Evolutionary conservation across 2,888 invertebrate species (phyloP).

Genomic region (Cylloceria caligata): DNA sequence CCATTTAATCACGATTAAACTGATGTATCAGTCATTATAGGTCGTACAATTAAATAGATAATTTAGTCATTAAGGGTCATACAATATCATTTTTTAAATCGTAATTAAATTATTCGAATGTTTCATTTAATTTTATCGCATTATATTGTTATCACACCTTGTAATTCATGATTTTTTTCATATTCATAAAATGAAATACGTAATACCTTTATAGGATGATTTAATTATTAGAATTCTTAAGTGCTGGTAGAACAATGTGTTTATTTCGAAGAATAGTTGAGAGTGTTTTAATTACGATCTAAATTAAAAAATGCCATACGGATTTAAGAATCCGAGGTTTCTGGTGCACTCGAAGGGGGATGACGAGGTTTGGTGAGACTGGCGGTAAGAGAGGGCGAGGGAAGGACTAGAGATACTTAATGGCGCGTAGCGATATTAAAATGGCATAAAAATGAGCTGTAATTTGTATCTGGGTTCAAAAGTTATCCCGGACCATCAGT

Average conservation of each 20-base stretch:
- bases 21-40: too few relatives aligned
- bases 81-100: too few relatives aligned
- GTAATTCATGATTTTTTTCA: too few relatives aligned
- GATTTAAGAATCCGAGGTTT: constrained; percentile 55
- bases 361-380: constrained; percentile 34
- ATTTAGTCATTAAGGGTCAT: too few relatives aligned
- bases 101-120: too few relatives aligned
- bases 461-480: constrained; percentile 84
- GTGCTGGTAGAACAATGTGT: not conserved
- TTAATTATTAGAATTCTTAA: too few relatives aligned
- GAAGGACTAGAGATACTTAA: constrained; percentile 81
- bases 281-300: constrained; percentile 31
- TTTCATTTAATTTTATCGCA: too few relatives aligned
- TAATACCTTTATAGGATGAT: too few relatives aligned
- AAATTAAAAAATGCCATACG: constrained; percentile 41
- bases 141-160: too few relatives aligned
- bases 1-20: too few relatives aligned
- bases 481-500: constrained; percentile 76
- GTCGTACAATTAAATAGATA: too few relatives aligned
- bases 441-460: constrained; percentile 84
- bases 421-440: constrained; percentile 84
- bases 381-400: constrained; percentile 58
- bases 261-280: not conserved
- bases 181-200: too few relatives aligned
- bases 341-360: constrained; percentile 37